Percentiles rank a stretch among this genome's conserved stretches.
Conservation (phyloP, 1,140 invertebrate genomes). For the Oncopodura yosiiana region DNA sequence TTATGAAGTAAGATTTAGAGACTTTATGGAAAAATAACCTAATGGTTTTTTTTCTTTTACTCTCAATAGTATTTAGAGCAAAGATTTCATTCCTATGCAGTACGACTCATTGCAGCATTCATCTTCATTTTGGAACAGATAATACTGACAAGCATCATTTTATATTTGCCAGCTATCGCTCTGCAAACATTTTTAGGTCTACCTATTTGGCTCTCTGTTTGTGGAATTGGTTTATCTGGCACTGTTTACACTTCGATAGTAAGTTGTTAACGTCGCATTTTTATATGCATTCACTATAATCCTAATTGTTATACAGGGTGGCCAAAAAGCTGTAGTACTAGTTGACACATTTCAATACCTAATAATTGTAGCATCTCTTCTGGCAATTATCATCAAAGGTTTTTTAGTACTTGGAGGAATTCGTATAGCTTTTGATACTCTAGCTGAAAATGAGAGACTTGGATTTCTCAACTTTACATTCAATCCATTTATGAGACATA, state of each 20-base stretch:
- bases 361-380: slow-evolving; percentile 7
- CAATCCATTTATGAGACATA: slow-evolving; percentile 5
- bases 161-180: slow-evolving; percentile 6
- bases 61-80: slow-evolving; percentile 20
- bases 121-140: slow-evolving; percentile 17
- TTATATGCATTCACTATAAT: background rate
- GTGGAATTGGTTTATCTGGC: slow-evolving; percentile 7
- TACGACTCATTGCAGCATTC: slow-evolving; percentile 9
- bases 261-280: background rate
- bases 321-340: background rate
- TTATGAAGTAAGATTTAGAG: slow-evolving; percentile 13
- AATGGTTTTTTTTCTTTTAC: slow-evolving; percentile 1
- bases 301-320: background rate
- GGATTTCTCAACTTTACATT: slow-evolving; percentile 10
- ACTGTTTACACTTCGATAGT: slow-evolving; percentile 26
- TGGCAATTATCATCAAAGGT: slow-evolving; percentile 37
- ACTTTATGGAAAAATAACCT: background rate
- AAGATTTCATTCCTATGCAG: slow-evolving; percentile 10
- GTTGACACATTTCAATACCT: slow-evolving; percentile 5
- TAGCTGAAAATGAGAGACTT: slow-evolving; percentile 5
- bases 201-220: slow-evolving; percentile 7
- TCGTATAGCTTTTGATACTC: background rate
- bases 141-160: background rate
- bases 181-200: slow-evolving; percentile 12
- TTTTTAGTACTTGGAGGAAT: slow-evolving; percentile 10